Conservation (phyloP, 2,113 vertebrate genomes). For the Ophthalmotilapia sp. region DNA sequence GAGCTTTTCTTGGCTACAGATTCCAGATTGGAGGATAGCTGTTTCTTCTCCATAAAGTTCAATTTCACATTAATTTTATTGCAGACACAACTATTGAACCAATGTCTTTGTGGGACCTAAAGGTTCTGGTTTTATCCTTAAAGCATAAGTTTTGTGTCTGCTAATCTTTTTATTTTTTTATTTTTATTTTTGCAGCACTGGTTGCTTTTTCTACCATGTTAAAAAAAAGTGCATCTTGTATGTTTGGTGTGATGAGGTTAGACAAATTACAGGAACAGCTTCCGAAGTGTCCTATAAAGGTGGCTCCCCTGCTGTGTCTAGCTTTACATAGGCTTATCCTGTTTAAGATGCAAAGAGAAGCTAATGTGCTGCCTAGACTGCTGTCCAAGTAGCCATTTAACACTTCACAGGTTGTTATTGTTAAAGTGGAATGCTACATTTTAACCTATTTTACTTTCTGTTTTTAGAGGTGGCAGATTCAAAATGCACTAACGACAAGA, state of each 20-base stretch:
- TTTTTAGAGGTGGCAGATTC: slow-evolving; percentile 78
- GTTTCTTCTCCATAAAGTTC: background rate
- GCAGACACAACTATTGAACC: background rate
- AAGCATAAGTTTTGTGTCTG: background rate
- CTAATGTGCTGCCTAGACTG: background rate
- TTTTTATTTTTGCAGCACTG: background rate
- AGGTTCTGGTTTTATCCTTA: background rate
- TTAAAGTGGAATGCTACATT: background rate
- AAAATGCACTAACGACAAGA: slow-evolving; percentile 12
- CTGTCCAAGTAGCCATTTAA: background rate
- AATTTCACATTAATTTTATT: background rate
- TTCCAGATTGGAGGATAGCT: background rate
- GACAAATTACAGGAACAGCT: background rate
- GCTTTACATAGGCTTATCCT: slow-evolving; percentile 2
- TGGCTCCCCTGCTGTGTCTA: slow-evolving; percentile 7
- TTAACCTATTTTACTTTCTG: slow-evolving; percentile 41
- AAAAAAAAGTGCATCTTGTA: background rate
- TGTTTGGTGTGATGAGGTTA: background rate
- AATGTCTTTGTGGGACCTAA: background rate
- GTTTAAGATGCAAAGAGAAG: background rate
- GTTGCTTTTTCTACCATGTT: background rate
- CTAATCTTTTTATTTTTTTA: background rate
- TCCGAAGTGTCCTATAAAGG: background rate
- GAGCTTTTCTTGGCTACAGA: background rate
- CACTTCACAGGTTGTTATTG: background rate